A percentile compares a stretch with the other conserved stretches of the same genome.
Evolutionary conservation across 2,113 vertebrate species (phyloP).

Genomic region (Protomyctophum bolini): DNA sequence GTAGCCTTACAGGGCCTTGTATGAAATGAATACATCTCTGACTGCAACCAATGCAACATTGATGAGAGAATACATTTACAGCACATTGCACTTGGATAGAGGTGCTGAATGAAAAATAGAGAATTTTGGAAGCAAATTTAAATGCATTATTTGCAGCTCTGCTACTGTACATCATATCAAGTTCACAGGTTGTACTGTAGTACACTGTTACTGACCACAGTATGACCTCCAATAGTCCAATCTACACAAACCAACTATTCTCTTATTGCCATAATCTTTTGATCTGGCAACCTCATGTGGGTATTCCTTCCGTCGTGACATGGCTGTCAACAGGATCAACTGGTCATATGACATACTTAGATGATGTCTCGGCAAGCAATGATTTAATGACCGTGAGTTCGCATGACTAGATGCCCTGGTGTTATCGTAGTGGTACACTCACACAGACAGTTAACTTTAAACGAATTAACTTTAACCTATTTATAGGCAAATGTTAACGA

Average conservation of each 20-base stretch:
- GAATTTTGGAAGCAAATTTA: no score
- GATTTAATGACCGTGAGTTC: constrained; percentile 29
- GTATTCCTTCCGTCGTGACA: constrained; percentile 10
- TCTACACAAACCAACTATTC: constrained; percentile 15
- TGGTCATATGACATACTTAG: constrained; percentile 56
- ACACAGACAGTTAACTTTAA: constrained; percentile 5
- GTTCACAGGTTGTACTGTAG: background rate
- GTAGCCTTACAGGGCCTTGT: no score
- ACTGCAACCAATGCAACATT: no score
- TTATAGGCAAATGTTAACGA: no score
- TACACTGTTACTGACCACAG: background rate
- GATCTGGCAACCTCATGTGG: constrained; percentile 34
- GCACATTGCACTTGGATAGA: no score
- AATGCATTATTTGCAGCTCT: no score
- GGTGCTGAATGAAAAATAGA: no score
- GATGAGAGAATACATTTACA: no score
- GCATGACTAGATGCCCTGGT: constrained; percentile 24
- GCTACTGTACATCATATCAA: no score
- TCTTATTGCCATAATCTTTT: constrained; percentile 40
- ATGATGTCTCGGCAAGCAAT: constrained; percentile 19
- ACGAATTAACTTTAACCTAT: no score
- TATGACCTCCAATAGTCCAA: constrained; percentile 9
- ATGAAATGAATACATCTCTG: no score
- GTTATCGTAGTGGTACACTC: background rate
- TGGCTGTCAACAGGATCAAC: constrained; percentile 40